Evolutionary conservation across 2,888 invertebrate species (phyloP).

Genomic region (Periphyllus acericola): DNA sequence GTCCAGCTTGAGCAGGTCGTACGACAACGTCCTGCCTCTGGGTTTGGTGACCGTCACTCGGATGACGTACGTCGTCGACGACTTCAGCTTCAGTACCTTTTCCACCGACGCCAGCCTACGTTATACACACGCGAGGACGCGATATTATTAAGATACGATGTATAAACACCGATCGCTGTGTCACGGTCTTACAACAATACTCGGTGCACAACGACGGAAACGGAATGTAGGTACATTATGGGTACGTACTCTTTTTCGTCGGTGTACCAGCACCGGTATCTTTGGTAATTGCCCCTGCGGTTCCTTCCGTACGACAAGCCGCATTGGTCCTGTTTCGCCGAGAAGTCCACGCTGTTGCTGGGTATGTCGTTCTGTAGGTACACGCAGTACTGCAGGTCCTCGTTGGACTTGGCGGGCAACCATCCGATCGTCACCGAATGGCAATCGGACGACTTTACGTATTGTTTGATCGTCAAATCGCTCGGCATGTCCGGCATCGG

Average conservation of each 20-base stretch:
- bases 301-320: neutral
- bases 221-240: no score
- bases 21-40: conserved; percentile 71
- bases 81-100: conserved; percentile 69
- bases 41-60: conserved; percentile 72
- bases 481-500: conserved; percentile 71
- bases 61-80: conserved; percentile 71
- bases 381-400: conserved; percentile 47
- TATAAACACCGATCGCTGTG: conserved; percentile 38
- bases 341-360: conserved; percentile 14
- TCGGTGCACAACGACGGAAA: neutral
- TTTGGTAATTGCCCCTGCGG: neutral
- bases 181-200: neutral
- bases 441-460: conserved; percentile 69
- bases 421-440: conserved; percentile 72
- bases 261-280: neutral
- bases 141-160: no score
- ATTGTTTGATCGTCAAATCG: conserved; percentile 70
- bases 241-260: conserved; percentile 8
- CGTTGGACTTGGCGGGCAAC: conserved; percentile 68
- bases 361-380: conserved; percentile 30
- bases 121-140: no score
- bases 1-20: conserved; percentile 70
- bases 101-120: conserved; percentile 70
- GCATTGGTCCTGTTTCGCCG: conserved; percentile 39